Evolutionary conservation across 2,113 vertebrate genomes (phyloP).

Genomic region (Heterochromis multidens): DNA sequence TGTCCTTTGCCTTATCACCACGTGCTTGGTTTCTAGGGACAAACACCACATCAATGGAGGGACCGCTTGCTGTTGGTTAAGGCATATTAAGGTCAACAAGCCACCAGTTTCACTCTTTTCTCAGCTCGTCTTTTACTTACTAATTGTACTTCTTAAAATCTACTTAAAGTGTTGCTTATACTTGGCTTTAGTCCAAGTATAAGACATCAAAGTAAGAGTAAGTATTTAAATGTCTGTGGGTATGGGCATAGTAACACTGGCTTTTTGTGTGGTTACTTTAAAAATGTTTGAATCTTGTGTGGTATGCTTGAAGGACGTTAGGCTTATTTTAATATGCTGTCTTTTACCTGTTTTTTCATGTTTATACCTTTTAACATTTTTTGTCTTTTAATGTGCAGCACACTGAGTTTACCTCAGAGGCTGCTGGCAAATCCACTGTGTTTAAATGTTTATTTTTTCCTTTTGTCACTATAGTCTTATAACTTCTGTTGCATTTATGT

Average conservation of each 20-base stretch:
- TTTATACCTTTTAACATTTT: not conserved
- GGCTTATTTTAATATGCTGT: too few relatives aligned
- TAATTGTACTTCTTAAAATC: not conserved
- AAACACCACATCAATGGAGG: not conserved
- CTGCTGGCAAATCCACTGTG: too few relatives aligned
- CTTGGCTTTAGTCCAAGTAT: fast-evolving
- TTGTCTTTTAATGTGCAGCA: not conserved
- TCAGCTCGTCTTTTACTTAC: not conserved
- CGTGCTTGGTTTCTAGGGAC: not conserved
- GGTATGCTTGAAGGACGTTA: too few relatives aligned
- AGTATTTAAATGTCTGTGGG: not conserved
- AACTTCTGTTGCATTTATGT: not conserved
- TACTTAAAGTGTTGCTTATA: not conserved
- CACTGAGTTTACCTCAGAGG: not conserved
- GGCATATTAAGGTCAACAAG: constrained; percentile 16
- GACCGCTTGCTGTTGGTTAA: not conserved
- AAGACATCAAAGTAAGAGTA: not conserved
- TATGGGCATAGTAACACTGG: not conserved
- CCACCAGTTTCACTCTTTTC: not conserved
- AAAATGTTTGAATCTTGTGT: too few relatives aligned
- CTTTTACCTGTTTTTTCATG: not conserved
- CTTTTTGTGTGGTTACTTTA: not conserved
- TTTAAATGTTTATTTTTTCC: not conserved
- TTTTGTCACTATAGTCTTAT: not conserved
- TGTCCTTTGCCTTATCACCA: constrained; percentile 39